A percentile compares a stretch with the other conserved stretches of the same genome.
Conservation (phyloP, 2,888 invertebrate genomes). For the Alitta virens region DNA sequence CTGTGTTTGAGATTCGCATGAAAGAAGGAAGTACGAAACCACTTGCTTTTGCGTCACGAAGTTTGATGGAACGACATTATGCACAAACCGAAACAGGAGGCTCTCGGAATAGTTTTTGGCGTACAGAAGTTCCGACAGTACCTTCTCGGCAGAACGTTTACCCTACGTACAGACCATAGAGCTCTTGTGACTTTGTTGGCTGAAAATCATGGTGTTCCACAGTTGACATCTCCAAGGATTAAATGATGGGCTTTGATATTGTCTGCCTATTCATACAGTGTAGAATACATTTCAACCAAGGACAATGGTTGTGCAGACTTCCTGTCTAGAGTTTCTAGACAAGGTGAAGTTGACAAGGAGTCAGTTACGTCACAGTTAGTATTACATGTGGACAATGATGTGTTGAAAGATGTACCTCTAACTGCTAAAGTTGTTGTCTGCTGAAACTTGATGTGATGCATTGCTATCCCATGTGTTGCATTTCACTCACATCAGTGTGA, state of each 20-base stretch:
- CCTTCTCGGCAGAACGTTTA: conserved; percentile 6
- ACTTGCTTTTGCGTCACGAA: conserved; percentile 2
- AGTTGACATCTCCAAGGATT: not conserved
- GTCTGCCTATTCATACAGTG: not conserved
- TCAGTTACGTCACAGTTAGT: not conserved
- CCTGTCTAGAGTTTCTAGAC: not conserved
- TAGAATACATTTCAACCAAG: not conserved
- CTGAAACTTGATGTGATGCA: not conserved
- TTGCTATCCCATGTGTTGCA: not conserved
- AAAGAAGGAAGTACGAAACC: not conserved
- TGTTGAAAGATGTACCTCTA: not conserved
- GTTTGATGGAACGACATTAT: conserved; percentile 10
- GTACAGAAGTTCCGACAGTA: not conserved
- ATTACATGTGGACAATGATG: too few species aligned
- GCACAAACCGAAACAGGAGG: conserved; percentile 8
- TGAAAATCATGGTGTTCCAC: not conserved
- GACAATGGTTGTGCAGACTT: not conserved
- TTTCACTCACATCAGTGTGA: too few species aligned
- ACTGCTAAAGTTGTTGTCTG: not conserved
- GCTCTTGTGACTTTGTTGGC: conserved; percentile 1
- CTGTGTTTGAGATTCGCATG: not conserved
- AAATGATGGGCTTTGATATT: conserved; percentile 2
- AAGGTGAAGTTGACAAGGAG: too few species aligned
- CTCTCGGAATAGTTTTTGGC: conserved; percentile 3
- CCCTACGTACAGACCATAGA: conserved; percentile 4